Conservation (phyloP, 1,140 invertebrate genomes). For the Psilanteris sp. region DNA sequence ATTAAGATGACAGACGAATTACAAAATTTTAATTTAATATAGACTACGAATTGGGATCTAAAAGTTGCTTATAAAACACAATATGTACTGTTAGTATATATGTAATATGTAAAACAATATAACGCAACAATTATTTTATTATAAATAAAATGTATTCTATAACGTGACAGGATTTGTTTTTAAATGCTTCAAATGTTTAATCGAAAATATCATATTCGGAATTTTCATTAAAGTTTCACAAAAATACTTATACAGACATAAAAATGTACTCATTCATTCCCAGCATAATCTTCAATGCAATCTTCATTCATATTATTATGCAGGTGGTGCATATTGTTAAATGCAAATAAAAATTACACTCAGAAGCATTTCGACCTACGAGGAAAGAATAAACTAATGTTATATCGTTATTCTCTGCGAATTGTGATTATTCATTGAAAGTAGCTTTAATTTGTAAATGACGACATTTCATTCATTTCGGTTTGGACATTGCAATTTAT, state of each 20-base stretch:
- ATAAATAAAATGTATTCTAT: too few relatives aligned
- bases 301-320: constrained; percentile 39
- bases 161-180: too few relatives aligned
- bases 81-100: too few relatives aligned
- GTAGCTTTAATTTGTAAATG: constrained; percentile 71
- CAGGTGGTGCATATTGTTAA: constrained; percentile 40
- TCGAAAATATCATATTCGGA: too few relatives aligned
- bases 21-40: too few relatives aligned
- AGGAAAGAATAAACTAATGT: constrained; percentile 46
- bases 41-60: too few relatives aligned
- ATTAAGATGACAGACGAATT: too few relatives aligned
- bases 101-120: too few relatives aligned
- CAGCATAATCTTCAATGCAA: constrained; percentile 32
- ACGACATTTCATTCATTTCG: constrained; percentile 63
- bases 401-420: constrained; percentile 46
- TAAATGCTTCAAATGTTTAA: too few relatives aligned
- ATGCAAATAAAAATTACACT: constrained; percentile 25
- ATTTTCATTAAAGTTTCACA: too few relatives aligned
- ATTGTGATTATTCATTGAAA: constrained; percentile 67
- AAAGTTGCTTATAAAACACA: too few relatives aligned
- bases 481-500: constrained; percentile 40
- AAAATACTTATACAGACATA: background rate
- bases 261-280: constrained; percentile 13
- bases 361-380: constrained; percentile 29
- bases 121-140: too few relatives aligned